Evolutionary conservation across 2,113 vertebrate species (phyloP).

Genomic region (Mugil cephalus): DNA sequence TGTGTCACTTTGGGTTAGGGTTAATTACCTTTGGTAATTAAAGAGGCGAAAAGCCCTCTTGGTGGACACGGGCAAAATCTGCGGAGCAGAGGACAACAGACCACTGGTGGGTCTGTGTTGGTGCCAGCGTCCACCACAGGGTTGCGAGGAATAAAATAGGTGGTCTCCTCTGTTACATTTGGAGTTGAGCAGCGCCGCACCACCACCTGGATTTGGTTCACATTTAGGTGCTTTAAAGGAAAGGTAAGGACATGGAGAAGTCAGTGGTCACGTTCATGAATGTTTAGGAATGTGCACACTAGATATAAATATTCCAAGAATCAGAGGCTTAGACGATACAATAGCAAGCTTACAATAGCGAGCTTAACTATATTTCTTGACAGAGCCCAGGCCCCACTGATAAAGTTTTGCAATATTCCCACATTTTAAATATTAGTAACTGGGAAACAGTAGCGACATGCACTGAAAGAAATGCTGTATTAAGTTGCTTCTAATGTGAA

Average conservation of each 20-base stretch:
- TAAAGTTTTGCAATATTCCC: too few relatives aligned
- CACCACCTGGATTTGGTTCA: conserved; percentile 82
- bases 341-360: too few relatives aligned
- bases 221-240: conserved; percentile 70
- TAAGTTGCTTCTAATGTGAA: too few relatives aligned
- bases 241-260: background rate
- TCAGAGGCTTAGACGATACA: too few relatives aligned
- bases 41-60: conserved; percentile 83
- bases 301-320: too few relatives aligned
- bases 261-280: background rate
- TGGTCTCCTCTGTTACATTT: conserved; percentile 79
- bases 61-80: conserved; percentile 88
- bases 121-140: conserved; percentile 78
- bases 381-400: too few relatives aligned
- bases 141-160: conserved; percentile 76
- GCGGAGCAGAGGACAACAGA: conserved; percentile 78
- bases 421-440: too few relatives aligned
- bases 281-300: too few relatives aligned
- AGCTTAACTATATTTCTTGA: too few relatives aligned
- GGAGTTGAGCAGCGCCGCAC: conserved; percentile 78
- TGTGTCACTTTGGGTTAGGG: too few relatives aligned
- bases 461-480: too few relatives aligned
- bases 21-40: conserved; percentile 89
- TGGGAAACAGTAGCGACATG: too few relatives aligned
- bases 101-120: conserved; percentile 81